Evolutionary conservation across 2,113 vertebrate species (phyloP).

Genomic region (Brachionichthys hirsutus): DNA sequence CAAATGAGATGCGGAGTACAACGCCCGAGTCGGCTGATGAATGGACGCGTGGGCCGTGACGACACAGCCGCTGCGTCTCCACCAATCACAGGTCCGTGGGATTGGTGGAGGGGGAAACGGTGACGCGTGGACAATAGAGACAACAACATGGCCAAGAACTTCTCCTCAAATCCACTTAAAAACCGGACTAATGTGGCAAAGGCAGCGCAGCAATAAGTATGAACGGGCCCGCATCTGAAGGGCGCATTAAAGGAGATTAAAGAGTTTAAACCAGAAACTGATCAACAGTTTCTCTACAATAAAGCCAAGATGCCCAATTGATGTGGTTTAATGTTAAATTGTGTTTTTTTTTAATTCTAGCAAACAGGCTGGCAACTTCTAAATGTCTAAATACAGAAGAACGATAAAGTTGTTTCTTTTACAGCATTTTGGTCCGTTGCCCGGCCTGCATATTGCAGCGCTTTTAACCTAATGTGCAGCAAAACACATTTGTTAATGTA

Average conservation of each 20-base stretch:
- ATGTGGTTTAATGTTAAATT: too few relatives aligned
- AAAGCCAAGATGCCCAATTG: neutral
- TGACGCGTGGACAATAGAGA: slow-evolving; percentile 66
- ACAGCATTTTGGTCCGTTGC: too few relatives aligned
- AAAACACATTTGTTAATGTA: neutral
- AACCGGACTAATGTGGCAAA: too few relatives aligned
- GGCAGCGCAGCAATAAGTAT: too few relatives aligned
- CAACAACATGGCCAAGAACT: slow-evolving; percentile 65
- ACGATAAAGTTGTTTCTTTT: too few relatives aligned
- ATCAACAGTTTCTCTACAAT: neutral
- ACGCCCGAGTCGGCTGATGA: slow-evolving; percentile 98
- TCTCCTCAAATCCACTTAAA: slow-evolving; percentile 17
- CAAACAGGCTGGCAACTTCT: neutral
- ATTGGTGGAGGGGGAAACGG: slow-evolving; percentile 38
- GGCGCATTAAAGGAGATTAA: too few relatives aligned
- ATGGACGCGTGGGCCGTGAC: slow-evolving; percentile 90
- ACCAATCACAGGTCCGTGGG: slow-evolving; percentile 86
- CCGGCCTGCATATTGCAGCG: too few relatives aligned
- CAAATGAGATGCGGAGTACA: slow-evolving; percentile 99
- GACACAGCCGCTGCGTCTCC: slow-evolving; percentile 76
- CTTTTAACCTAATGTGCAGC: too few relatives aligned
- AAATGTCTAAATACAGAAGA: neutral
- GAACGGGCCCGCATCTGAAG: too few relatives aligned
- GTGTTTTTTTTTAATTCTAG: neutral
- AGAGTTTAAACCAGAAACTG: too few relatives aligned